Evolutionary conservation across 2,888 invertebrate genomes (phyloP).

Genomic region (Fragum whitleyi): DNA sequence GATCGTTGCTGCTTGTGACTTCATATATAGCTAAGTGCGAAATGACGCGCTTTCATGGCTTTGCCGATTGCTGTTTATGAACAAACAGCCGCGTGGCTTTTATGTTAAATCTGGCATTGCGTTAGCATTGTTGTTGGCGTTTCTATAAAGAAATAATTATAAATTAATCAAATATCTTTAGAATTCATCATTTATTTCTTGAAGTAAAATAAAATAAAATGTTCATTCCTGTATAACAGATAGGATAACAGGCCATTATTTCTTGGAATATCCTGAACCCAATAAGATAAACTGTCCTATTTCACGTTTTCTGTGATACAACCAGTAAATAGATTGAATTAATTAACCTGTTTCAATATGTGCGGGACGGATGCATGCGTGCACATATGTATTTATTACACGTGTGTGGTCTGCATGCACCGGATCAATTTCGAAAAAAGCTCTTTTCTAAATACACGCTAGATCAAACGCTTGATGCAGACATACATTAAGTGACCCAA

Average conservation of each 20-base stretch:
- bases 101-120: too few relatives aligned
- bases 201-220: too few relatives aligned
- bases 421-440: slow-evolving; percentile 15
- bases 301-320: slow-evolving; percentile 7
- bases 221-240: too few relatives aligned
- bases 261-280: slow-evolving; percentile 15
- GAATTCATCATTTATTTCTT: too few relatives aligned
- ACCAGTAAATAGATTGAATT: slow-evolving; percentile 17
- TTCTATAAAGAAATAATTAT: too few relatives aligned
- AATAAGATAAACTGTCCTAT: slow-evolving; percentile 23
- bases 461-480: slow-evolving; percentile 19
- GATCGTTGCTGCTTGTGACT: too few relatives aligned
- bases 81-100: too few relatives aligned
- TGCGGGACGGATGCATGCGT: slow-evolving; percentile 24
- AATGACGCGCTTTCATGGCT: too few relatives aligned
- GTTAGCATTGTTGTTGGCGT: too few relatives aligned
- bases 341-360: slow-evolving; percentile 17
- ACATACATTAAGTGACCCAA: slow-evolving; percentile 15
- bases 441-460: slow-evolving; percentile 16
- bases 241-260: not conserved
- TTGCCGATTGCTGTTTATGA: too few relatives aligned
- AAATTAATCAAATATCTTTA: too few relatives aligned
- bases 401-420: slow-evolving; percentile 18
- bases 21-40: too few relatives aligned
- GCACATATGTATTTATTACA: slow-evolving; percentile 25